Percentiles rank a stretch among this genome's conserved stretches.
Conservation (phyloP, 2,888 invertebrate genomes). For the Rhogogaster chlorosoma region DNA sequence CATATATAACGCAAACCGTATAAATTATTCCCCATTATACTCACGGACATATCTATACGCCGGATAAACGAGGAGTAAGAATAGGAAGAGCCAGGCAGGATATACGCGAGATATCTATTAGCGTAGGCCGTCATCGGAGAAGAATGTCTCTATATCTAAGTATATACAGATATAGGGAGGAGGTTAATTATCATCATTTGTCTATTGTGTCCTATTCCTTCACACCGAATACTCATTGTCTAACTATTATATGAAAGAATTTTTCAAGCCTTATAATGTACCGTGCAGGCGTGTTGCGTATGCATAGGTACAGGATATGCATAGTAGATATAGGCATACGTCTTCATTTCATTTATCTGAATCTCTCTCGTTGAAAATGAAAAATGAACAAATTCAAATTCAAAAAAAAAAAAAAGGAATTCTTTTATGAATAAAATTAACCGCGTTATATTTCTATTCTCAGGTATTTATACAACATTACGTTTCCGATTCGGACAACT, state of each 20-base stretch:
- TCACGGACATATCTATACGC: neutral
- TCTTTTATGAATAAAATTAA: neutral
- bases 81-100: neutral
- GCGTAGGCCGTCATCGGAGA: constrained; percentile 24
- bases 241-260: neutral
- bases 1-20: too few species aligned
- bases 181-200: neutral
- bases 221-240: neutral
- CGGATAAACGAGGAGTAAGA: neutral
- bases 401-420: neutral
- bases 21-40: too few species aligned
- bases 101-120: neutral
- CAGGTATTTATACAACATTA: neutral
- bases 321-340: neutral
- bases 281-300: too few species aligned
- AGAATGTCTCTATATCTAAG: constrained; percentile 21
- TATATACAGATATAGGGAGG: neutral
- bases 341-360: neutral
- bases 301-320: neutral
- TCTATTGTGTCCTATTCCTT: neutral
- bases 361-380: neutral
- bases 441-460: neutral
- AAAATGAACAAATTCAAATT: neutral
- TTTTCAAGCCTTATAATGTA: too few species aligned
- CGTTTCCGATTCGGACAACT: neutral